Evolutionary conservation across 37 sponge, comb jelly and placozoan species (phyloP), one percentile per base, ranked within the genome.

Genomic region (Halisarca cf. caerulea): DNA sequence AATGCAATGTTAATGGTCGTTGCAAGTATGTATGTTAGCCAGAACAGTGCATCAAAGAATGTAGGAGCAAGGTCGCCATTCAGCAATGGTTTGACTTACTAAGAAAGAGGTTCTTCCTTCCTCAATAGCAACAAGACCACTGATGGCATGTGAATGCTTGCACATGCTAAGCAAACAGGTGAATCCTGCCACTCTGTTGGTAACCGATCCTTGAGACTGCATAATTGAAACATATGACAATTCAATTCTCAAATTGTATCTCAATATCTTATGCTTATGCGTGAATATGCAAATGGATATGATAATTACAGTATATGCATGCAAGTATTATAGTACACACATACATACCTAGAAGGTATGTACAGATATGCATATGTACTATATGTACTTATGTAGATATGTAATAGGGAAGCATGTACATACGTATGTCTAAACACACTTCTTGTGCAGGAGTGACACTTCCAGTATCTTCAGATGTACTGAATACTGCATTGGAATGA

Each of bases 141-240:
- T 85, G 45, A 91, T 91, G 33, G 68, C 70, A 32, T 79, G 60
- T 27, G 61, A 59, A 87, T 94, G 95, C 6, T 81, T 51, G 61
- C 66, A 71, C 45, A 94, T 55, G 3, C 84, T 60, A 33, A 85
- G 68, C 44, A 78, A 25, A 35, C 89, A 88, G 3, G 64, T 83
- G 30, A 90, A 85, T 0, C 95, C 95, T 45, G 91, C 91, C 27
- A 94, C 95, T 28, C 95, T 84, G 58, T 79, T 75, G 73, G 74
- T 91, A 32, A 88, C 84, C n/a, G 86, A 58, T 25, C 87, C 89
- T 60, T 86, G 41, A 34, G 35, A 14, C 58, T 78, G 14, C 2
- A 77, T 2, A 33, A 25, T 47, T 24, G 83, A 39, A 23, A 24
- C 7, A 23, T 20, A 17, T 0, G n/a, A 38, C 55, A 73, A 3